Evolutionary conservation across 1,140 invertebrate genomes (phyloP), one percentile per base, ranked within the genome.

Genomic region (Ostrea denselamellosa): DNA sequence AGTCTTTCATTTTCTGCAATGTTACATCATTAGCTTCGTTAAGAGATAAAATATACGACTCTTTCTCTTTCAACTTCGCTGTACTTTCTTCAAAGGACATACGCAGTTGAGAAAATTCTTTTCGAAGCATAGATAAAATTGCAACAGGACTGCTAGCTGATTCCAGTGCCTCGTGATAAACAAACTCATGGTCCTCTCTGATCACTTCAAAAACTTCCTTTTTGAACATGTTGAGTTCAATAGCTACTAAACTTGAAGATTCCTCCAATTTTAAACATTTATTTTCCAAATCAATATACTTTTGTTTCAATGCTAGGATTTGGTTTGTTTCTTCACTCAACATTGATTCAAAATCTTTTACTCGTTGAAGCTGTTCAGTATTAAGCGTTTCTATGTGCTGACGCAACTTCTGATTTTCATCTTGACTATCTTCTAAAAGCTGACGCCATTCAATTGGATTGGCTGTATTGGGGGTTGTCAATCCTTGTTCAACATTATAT

Each of bases 141-240:
- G 83, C 83, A 9, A 85, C 83, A 28, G 83, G 83, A 62, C 56
- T 85, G 58, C 28, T 85, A 28, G 83, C 83, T 9, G 51, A 54
- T 44, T 85, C 83, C 4, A 85, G 54, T 12, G 83, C 52, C 25
- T 85, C 83, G 34, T 85, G 83, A 58, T 54, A 44, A 62, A 85
- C 83, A 85, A 85, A 85, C 52, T 52, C 85, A 22, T 86, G 85
- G 7, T 71, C 44, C 14, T 77, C 65, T 71, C 51, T 86, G 19
- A 86, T 71, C 62, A 86, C 62, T 53, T 53, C 65, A 77, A 68
- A 86, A 22, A 86, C 25, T 53, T 86, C 77, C 19, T 83, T 85
- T 2, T 28, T 28, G 14, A 81, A 58, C 52, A 19, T 53, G 22
- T 82, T 62, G n/a, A 87, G n/a, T 85, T 89, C 86, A 88, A 62